These are phyloP conservation scores for Heliothis subflexa DNA, from an alignment of 1,140 invertebrate genomes.

Conservation along the genomic window DNA sequence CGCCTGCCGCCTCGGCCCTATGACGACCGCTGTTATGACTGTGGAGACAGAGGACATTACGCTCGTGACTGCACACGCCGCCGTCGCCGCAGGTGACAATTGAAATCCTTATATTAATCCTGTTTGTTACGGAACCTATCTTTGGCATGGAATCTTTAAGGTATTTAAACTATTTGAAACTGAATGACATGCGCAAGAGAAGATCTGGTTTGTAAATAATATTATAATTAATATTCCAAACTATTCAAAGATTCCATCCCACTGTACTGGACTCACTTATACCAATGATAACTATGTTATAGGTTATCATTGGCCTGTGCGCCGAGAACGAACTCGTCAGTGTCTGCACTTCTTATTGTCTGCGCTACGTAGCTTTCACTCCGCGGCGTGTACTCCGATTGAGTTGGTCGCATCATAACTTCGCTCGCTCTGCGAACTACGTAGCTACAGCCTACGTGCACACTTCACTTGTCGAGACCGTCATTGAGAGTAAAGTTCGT, in stretches of 20 bases:
- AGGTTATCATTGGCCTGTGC: constrained; percentile 86
- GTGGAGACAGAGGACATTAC: constrained; percentile 96
- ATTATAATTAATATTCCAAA: not conserved
- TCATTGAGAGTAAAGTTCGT: constrained; percentile 80
- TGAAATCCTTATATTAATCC: constrained; percentile 47
- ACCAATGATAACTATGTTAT: constrained; percentile 87
- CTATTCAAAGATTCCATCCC: constrained; percentile 76
- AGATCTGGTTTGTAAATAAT: not conserved
- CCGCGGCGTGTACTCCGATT: constrained; percentile 81
- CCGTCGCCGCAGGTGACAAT: constrained; percentile 86
- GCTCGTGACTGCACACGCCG: constrained; percentile 94
- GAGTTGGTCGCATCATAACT: constrained; percentile 81
- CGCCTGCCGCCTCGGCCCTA: constrained; percentile 90
- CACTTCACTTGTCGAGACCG: constrained; percentile 79
- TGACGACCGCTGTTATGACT: constrained; percentile 96
- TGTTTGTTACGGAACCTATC: constrained; percentile 54
- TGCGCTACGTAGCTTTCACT: constrained; percentile 85
- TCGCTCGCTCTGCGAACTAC: constrained; percentile 80
- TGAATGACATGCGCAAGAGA: not conserved
- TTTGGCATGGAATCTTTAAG: constrained; percentile 70
- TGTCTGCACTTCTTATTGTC: constrained; percentile 86
- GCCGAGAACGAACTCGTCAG: constrained; percentile 84
- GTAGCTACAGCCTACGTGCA: constrained; percentile 80
- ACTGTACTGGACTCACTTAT: constrained; percentile 75
- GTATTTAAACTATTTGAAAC: constrained; percentile 26